These are phyloP conservation scores for Escarpia spicata DNA, from an alignment of 2,888 invertebrate species.

Conservation along the genomic window DNA sequence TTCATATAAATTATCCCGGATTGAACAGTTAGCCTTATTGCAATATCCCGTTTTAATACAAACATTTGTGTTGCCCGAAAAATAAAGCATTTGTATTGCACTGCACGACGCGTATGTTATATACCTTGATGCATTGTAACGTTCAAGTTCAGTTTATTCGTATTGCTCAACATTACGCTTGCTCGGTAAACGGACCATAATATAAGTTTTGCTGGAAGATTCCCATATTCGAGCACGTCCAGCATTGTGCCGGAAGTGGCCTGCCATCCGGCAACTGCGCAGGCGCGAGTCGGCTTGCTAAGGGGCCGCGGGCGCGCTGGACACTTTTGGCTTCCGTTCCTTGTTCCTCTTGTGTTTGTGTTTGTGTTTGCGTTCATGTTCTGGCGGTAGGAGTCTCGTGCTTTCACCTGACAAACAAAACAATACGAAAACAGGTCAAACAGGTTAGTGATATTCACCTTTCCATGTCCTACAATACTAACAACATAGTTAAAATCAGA, in stretches of 20 bases:
- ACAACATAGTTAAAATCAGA: too few species aligned
- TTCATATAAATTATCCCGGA: background rate
- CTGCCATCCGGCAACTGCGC: background rate
- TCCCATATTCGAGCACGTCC: background rate
- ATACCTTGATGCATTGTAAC: background rate
- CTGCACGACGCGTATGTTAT: background rate
- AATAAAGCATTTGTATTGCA: background rate
- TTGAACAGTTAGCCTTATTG: background rate
- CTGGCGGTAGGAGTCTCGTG: background rate
- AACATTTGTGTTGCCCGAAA: background rate
- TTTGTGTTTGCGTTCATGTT: background rate
- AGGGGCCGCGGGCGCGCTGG: background rate
- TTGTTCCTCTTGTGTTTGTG: background rate
- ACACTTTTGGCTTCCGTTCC: background rate
- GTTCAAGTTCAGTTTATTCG: background rate
- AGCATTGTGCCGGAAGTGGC: background rate
- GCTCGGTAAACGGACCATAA: background rate
- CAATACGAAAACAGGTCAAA: background rate
- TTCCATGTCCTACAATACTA: background rate
- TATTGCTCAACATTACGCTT: background rate
- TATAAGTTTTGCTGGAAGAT: background rate
- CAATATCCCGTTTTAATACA: background rate
- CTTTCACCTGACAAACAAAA: background rate
- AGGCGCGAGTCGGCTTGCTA: background rate
- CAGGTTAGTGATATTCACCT: background rate